phyloP scores from a whole-genome alignment of 37 sponge, comb jelly and placozoan species.

The Geodia barretti region DNA sequence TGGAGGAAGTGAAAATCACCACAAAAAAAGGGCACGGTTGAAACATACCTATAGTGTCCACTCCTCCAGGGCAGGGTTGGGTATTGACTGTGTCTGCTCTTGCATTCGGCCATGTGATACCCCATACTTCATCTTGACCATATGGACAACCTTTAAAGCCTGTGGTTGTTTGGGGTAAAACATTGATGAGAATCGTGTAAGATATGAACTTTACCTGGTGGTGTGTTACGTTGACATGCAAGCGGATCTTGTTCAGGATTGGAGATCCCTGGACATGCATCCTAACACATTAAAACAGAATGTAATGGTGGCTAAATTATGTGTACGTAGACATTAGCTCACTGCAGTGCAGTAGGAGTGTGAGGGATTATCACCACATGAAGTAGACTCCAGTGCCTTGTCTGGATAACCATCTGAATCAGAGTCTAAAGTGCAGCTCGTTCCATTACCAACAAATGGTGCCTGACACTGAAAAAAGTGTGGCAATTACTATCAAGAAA shows the following conservation, averaged over 20 bases:
- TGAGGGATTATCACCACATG: neutral
- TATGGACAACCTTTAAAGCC: conserved; percentile 48
- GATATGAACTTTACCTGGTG: too few relatives aligned
- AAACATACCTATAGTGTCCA: neutral
- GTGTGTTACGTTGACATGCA: conserved; percentile 1
- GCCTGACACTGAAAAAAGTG: conserved; percentile 47
- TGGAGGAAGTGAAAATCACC: too few relatives aligned
- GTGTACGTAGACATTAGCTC: neutral
- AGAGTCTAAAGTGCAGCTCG: conserved; percentile 43
- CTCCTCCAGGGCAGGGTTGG: conserved; percentile 46
- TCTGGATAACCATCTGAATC: conserved; percentile 57
- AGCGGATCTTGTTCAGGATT: conserved; percentile 27
- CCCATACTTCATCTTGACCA: conserved; percentile 9
- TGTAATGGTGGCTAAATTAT: neutral
- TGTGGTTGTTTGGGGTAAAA: neutral
- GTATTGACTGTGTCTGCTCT: conserved; percentile 2
- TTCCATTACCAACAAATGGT: conserved; percentile 64
- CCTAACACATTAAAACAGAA: too few relatives aligned
- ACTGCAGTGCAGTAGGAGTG: neutral
- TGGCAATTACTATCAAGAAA: too few relatives aligned
- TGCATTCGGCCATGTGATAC: conserved; percentile 57
- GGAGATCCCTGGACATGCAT: conserved; percentile 34
- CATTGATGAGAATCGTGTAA: too few relatives aligned
- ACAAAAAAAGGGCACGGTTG: too few relatives aligned
- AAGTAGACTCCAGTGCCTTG: conserved; percentile 14